phyloP scores from a whole-genome alignment of 2,797 vertebrate species.

The Coluber constrictor region DNA sequence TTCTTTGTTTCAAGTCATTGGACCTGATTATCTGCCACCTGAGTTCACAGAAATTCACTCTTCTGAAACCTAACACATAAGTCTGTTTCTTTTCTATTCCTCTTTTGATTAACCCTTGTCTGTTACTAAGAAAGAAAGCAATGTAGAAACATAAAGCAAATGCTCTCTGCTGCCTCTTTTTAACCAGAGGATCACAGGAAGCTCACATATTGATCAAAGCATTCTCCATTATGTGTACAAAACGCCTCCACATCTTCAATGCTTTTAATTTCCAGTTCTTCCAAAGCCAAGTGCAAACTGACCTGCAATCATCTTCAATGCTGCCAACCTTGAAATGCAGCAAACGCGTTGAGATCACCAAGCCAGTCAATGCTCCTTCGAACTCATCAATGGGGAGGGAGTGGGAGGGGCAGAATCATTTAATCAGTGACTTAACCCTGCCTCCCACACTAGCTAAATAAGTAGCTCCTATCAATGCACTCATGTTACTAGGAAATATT shows the following conservation, averaged over 20 bases:
- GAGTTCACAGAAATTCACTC: not conserved
- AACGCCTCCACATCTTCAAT: not conserved
- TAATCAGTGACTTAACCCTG: not conserved
- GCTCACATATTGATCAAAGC: not conserved
- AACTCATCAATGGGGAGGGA: not conserved
- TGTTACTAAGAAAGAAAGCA: not conserved
- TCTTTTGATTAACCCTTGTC: not conserved
- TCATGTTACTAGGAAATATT: not conserved
- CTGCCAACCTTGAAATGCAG: not conserved
- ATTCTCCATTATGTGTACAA: not conserved
- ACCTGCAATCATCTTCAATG: not conserved
- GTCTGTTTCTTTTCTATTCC: not conserved
- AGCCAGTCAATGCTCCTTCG: not conserved
- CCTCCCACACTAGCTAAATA: not conserved
- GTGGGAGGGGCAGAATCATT: not conserved
- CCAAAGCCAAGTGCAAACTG: not conserved
- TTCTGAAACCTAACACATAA: not conserved
- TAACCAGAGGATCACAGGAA: not conserved
- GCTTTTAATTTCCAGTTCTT: not conserved
- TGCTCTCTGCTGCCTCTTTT: not conserved
- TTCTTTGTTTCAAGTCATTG: not conserved
- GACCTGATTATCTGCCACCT: not conserved
- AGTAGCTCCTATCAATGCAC: not conserved
- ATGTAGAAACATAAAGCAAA: not conserved
- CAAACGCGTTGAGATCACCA: not conserved